Evolutionary conservation across 2,888 invertebrate genomes (phyloP), one percentile per base, ranked within the genome.

Genomic region (Pyrocoelia pectoralis): DNA sequence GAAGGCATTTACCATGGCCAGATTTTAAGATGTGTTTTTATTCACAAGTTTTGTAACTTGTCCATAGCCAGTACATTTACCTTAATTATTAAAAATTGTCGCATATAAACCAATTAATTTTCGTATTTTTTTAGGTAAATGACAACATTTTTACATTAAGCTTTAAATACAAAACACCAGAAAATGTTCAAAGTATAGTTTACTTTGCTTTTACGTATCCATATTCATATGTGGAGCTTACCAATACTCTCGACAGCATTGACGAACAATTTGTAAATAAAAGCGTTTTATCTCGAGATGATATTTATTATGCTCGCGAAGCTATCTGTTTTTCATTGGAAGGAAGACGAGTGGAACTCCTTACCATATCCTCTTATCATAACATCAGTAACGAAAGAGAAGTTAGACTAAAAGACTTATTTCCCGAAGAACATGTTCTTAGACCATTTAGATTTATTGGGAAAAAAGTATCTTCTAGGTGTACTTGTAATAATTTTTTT

Each of bases 201-300:
- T 95, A 93, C 81, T 93, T 95, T 82, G 95, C 95, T 0, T 96
- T 96, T 81, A 95, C 95, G 4, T 96, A 92, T 81, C 96, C 96
- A 1, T 95, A 89, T 82, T 91, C 94, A 0, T 95, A 94, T 77
- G 85, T 87, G 0, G 95, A 96, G 73, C 84, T 93, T 54, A 92
- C 93, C 80, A 88, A 88, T 67, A 86, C 89, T 73, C 82, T 95
- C 18, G 85, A 85, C 68, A 86, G 85, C 51, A 86, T 93, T 49
- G 93, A 94, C 76, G 71, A 80, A 61, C 87, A 85, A 78, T 85
- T 88, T 83, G 74, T 84, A 14, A 82, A 83, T 0, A 78, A 82
- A 1, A 64, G 71, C 53, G 46, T 55, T 14, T n/a, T 9, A 4
- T 78, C 77, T 56, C 74, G 81, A 0, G 91, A 91, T 74, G 91